Conservation (phyloP, 2,797 vertebrate genomes). For the Parauchenoglanis ngamensis region DNA sequence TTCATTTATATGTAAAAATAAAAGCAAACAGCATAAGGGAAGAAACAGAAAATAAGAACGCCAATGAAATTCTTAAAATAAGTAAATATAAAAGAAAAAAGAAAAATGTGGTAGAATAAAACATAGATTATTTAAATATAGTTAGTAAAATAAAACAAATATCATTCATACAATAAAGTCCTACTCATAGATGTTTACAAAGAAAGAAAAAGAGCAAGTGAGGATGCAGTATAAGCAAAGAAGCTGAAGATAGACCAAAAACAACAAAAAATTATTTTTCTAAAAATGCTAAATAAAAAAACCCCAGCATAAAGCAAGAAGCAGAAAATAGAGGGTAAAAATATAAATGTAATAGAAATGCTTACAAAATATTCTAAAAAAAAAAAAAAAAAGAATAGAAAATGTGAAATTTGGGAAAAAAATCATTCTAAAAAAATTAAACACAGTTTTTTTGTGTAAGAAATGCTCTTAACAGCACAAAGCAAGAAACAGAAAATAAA, state of each 20-base stretch:
- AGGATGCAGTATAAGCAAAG: not conserved
- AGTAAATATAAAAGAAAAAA: not conserved
- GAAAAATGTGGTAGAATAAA: not conserved
- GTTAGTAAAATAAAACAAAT: not conserved
- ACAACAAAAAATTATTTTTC: not conserved
- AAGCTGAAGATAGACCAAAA: not conserved
- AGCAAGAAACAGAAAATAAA: not conserved
- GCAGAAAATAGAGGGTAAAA: not conserved
- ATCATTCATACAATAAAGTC: not conserved
- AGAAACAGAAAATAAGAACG: not conserved
- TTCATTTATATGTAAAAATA: not conserved
- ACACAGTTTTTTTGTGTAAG: not conserved
- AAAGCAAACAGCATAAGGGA: not conserved
- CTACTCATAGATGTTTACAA: not conserved
- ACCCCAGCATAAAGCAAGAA: not conserved
- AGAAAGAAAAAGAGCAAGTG: no score
- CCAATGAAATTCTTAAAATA: not conserved
- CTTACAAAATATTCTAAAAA: not conserved
- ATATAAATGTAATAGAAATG: not conserved
- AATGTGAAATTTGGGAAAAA: not conserved
- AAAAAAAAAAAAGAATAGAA: not conserved
- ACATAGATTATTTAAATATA: not conserved
- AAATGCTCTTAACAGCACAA: not conserved
- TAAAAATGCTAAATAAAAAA: not conserved
- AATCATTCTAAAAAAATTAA: not conserved